Percentiles rank a stretch among this genome's conserved stretches.
Conservation (phyloP, 2,888 invertebrate genomes). For the Psylliodes chrysocephalus region DNA sequence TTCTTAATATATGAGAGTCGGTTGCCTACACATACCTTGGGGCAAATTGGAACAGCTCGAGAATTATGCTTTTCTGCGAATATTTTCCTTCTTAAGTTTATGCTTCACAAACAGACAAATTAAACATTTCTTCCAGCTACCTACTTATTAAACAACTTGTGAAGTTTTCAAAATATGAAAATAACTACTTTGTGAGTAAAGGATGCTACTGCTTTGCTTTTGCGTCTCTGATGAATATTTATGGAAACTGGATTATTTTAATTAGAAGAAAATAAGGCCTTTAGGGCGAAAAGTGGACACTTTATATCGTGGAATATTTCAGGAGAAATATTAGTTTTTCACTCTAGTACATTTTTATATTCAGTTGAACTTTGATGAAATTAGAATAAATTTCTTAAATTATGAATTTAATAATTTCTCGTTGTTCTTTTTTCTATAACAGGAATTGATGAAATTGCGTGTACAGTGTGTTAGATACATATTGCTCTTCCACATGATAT, state of each 20-base stretch:
- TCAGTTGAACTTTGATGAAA: too few species aligned
- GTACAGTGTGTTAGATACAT: too few species aligned
- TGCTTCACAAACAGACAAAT: constrained; percentile 18
- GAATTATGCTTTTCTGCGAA: constrained; percentile 8
- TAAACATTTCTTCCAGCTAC: constrained; percentile 8
- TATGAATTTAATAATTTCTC: too few species aligned
- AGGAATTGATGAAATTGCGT: too few species aligned
- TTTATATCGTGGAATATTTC: too few species aligned
- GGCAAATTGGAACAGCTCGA: constrained; percentile 16
- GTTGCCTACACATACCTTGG: constrained; percentile 7
- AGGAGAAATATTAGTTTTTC: too few species aligned
- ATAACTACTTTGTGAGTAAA: background rate
- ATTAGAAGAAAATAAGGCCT: background rate
- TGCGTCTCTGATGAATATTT: background rate
- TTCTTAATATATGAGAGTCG: too few species aligned
- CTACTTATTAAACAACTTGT: background rate
- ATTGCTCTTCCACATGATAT: too few species aligned
- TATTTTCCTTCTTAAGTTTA: constrained; percentile 1
- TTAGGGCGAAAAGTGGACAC: background rate
- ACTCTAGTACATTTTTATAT: too few species aligned
- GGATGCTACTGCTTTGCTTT: background rate
- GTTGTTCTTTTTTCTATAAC: too few species aligned
- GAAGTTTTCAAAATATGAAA: background rate
- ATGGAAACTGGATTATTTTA: background rate
- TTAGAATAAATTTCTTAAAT: too few species aligned